Evolutionary conservation across 2,888 invertebrate species (phyloP).

Genomic region (Ophion ventricosus): DNA sequence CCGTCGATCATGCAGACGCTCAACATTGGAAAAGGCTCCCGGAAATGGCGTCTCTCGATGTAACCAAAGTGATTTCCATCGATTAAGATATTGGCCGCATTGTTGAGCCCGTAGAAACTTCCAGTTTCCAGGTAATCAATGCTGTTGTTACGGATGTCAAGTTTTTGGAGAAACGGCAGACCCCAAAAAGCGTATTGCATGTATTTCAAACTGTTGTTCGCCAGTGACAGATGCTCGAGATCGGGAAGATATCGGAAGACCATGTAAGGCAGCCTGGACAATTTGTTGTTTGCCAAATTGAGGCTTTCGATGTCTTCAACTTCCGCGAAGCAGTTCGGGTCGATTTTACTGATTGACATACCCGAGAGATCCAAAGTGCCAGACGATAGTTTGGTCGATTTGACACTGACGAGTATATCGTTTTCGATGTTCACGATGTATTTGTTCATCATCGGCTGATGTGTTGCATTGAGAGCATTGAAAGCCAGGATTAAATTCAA

Average conservation of each 20-base stretch:
- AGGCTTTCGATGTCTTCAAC: too few species aligned
- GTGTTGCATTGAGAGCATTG: too few species aligned
- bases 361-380: too few species aligned
- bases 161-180: neutral
- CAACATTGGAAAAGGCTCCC: neutral
- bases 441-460: too few species aligned
- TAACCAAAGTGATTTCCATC: neutral
- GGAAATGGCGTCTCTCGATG: neutral
- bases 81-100: neutral
- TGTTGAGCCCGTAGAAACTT: neutral
- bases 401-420: too few species aligned
- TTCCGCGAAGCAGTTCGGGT: too few species aligned
- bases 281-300: neutral
- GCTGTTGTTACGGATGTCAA: constrained; percentile 2
- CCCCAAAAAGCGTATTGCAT: neutral
- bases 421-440: too few species aligned
- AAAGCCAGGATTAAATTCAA: too few species aligned
- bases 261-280: neutral
- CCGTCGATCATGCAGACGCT: neutral
- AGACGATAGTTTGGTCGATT: too few species aligned
- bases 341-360: too few species aligned
- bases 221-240: neutral
- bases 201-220: neutral
- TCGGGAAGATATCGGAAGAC: neutral
- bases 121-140: neutral